Conservation (phyloP, 2,888 invertebrate species). For the Lasioglossum morio region DNA sequence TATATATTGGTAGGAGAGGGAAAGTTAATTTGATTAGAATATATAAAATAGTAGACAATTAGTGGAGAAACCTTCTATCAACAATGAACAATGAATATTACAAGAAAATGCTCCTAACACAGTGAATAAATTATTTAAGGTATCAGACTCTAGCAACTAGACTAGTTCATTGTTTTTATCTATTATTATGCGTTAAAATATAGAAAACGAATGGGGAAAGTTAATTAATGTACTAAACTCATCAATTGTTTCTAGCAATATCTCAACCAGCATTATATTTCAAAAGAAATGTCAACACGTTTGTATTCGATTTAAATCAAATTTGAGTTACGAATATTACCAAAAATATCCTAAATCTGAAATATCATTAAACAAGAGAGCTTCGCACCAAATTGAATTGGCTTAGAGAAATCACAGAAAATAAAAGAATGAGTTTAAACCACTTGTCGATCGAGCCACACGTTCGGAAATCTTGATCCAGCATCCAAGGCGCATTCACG, state of each 20-base stretch:
- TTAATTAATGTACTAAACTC: background rate
- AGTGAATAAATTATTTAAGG: no score
- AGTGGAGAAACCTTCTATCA: background rate
- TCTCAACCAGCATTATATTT: background rate
- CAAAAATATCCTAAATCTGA: background rate
- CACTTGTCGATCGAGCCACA: background rate
- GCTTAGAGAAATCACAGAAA: background rate
- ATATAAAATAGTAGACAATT: background rate
- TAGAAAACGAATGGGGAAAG: background rate
- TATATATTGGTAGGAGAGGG: background rate
- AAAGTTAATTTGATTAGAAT: background rate
- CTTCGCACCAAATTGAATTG: background rate
- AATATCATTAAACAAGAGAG: background rate
- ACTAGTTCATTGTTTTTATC: no score
- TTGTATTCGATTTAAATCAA: background rate
- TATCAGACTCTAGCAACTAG: no score
- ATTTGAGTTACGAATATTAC: background rate
- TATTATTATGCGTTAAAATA: background rate
- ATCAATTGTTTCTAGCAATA: background rate
- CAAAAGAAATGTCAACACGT: background rate
- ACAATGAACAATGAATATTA: background rate
- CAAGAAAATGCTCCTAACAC: no score
- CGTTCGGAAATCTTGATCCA: slow-evolving; percentile 42
- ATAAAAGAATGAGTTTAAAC: background rate
- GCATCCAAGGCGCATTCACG: slow-evolving; percentile 35